These are phyloP conservation scores for Chloropsis cyanopogon DNA, from an alignment of 2,113 vertebrate genomes.

Conservation along the genomic window DNA sequence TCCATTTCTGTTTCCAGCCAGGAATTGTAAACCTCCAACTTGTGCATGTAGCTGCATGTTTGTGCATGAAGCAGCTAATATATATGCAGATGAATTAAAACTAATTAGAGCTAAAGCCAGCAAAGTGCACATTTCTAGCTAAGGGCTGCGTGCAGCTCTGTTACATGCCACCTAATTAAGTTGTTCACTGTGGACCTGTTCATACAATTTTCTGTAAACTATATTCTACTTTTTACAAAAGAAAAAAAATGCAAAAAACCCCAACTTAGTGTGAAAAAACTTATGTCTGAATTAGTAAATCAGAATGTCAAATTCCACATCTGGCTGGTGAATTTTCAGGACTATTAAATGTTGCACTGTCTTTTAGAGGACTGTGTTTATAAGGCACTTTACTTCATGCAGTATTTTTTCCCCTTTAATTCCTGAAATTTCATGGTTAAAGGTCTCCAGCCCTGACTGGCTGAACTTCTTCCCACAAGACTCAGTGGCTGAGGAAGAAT, in stretches of 20 bases:
- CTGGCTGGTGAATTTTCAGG: background rate
- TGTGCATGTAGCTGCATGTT: background rate
- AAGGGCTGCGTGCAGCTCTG: background rate
- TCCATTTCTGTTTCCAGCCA: background rate
- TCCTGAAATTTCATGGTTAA: background rate
- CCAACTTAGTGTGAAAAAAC: background rate
- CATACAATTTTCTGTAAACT: background rate
- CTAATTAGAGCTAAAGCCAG: conserved; percentile 2
- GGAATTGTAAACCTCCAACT: background rate
- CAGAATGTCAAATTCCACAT: background rate
- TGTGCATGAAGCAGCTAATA: conserved; percentile 12
- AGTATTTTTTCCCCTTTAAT: background rate
- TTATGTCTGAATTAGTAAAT: background rate
- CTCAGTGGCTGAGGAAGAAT: background rate
- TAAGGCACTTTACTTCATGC: background rate
- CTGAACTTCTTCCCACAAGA: background rate
- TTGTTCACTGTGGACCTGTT: background rate
- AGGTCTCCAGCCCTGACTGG: background rate
- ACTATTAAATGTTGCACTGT: background rate
- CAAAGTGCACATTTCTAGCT: background rate
- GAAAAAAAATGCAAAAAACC: background rate
- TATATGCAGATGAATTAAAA: conserved; percentile 13
- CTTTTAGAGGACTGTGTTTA: background rate
- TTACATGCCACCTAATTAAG: background rate
- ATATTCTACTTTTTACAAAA: background rate